Percentiles rank a stretch among this genome's conserved stretches.
Evolutionary conservation across 2,797 vertebrate species (phyloP).

Genomic region (Propithecus perrieri): DNA sequence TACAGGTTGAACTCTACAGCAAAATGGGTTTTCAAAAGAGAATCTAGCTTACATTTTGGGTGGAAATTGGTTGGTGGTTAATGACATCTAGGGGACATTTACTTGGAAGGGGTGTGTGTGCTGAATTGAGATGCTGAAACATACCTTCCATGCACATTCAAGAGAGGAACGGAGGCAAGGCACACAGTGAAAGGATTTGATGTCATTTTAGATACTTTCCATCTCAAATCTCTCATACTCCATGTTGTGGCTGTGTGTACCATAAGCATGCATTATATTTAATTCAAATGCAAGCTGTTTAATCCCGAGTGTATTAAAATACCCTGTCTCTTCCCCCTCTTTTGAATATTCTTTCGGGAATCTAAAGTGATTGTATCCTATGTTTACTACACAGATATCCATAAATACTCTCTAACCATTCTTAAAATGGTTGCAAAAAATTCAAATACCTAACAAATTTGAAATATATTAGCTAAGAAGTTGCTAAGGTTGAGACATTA

Average conservation of each 20-base stretch:
- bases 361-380: neutral
- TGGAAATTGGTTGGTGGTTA: slow-evolving; percentile 15
- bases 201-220: neutral
- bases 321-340: neutral
- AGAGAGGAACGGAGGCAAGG: neutral
- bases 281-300: neutral
- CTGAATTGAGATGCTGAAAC: slow-evolving; percentile 15
- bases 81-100: neutral
- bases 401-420: neutral
- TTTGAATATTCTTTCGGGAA: neutral
- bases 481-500: neutral
- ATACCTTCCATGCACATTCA: neutral
- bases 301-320: neutral
- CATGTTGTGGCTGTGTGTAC: neutral
- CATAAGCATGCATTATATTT: neutral
- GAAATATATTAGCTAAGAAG: neutral
- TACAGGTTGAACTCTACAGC: neutral
- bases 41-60: neutral
- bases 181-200: neutral
- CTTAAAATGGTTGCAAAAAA: slow-evolving; percentile 24
- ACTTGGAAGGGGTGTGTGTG: neutral
- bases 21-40: slow-evolving; percentile 26
- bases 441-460: neutral
- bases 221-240: neutral
- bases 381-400: neutral